Conservation (phyloP, 2,797 vertebrate genomes). For the Halcyon chelicuti region DNA sequence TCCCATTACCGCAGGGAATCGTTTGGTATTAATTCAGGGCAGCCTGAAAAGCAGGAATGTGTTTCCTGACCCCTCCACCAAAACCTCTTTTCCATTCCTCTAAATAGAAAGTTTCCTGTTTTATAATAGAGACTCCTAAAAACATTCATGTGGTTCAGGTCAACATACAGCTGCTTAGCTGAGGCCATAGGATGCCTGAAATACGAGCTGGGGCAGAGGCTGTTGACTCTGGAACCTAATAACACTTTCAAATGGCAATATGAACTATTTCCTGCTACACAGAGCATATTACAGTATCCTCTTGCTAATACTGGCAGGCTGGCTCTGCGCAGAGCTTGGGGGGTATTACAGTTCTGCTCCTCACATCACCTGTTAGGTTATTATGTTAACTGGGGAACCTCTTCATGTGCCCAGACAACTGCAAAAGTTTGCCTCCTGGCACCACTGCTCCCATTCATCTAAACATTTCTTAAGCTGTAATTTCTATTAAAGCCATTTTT, state of each 20-base stretch:
- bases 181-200: conserved; percentile 12
- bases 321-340: not conserved
- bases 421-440: not conserved
- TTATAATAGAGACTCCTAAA: conserved; percentile 6
- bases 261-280: conserved; percentile 25
- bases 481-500: not conserved
- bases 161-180: not conserved
- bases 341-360: not conserved
- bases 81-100: not conserved
- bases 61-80: not conserved
- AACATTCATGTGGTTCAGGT: not conserved
- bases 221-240: conserved; percentile 47
- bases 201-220: not conserved
- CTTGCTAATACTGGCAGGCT: not conserved
- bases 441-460: not conserved
- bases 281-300: not conserved
- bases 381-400: not conserved
- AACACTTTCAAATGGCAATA: conserved; percentile 9
- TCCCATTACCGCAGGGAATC: not conserved
- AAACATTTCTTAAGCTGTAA: not conserved
- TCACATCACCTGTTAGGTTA: not conserved
- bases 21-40: not conserved
- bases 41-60: not conserved
- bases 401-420: not conserved
- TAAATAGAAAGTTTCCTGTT: conserved; percentile 45